Base-by-base conservation (phyloP, 1,140 invertebrate genomes). In the Drosophila erecta region DNA sequence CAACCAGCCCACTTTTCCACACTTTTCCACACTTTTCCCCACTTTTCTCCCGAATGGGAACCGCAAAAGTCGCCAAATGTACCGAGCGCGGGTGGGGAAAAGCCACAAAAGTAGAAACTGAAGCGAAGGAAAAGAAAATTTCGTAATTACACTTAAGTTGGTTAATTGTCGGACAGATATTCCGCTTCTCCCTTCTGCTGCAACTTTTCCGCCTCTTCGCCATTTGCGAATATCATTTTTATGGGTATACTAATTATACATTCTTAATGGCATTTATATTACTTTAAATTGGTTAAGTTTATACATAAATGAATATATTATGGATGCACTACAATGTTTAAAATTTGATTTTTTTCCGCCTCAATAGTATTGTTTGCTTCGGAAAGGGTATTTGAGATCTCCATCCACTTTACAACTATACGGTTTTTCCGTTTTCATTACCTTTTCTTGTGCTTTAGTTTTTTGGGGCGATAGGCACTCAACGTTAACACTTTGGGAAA, bases 131-230 rank as follows among this genome's bases (percentile, higher is more conserved):
- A 35, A 57, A 44, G 40, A 44, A 56, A 64, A 47, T 65, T 59
- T 70, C 54, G 53, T 59, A 58, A 72, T 72, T 72, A 58, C 53
- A 51, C 54, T 44, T 59, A 72, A 72, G 65, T 58, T 72, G 53
- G 53, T 49, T 72, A 70, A 72, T 72, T 72, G 65, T 46, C 64
- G 44, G 53, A 62, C 62, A 62, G 62, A 65, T 65, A 65, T 65
- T 65, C 30, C 62, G 58, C 62, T 65, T 44, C 55, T 35, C 56
- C 62, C 60, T 35, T 57, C 62, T 24, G 50, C 15, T 47, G 60
- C 55, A 62, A 64, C 38, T 59, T 62, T 62, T 43, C 17, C 54
- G 3, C 27, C 14, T 59, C 44, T 59, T 27, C 20, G 27, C 38
- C 15, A 12, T 14, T 46, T 46, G 12, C 17, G 33, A 37, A 53